A percentile compares a stretch with the other conserved stretches of the same genome.
Evolutionary conservation across 2,113 vertebrate genomes (phyloP).

Genomic region (Chrysemys picta): DNA sequence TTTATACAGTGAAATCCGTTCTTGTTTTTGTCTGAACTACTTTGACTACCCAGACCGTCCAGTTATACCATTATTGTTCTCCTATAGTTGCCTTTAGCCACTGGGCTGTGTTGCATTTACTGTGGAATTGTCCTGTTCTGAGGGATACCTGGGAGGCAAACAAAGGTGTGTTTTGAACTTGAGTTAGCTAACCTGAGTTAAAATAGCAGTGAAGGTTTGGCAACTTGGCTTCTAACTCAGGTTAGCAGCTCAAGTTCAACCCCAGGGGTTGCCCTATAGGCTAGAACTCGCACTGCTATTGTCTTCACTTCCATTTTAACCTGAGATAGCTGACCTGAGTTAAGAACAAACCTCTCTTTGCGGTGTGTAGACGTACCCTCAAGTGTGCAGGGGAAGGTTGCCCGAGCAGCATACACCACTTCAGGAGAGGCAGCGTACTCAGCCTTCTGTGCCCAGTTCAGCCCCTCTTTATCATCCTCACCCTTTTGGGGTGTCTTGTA

Average conservation of each 20-base stretch:
- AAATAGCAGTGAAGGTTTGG: not conserved
- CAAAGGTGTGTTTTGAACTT: not conserved
- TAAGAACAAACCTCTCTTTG: not conserved
- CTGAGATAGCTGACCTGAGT: not conserved
- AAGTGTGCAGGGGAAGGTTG: not conserved
- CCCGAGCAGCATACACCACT: not conserved
- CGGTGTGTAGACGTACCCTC: not conserved
- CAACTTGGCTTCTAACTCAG: not conserved
- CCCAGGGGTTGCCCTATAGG: not conserved
- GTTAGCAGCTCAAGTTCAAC: not conserved
- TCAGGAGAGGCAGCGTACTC: not conserved
- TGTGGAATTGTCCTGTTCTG: conserved; percentile 5
- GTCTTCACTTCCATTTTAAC: not conserved
- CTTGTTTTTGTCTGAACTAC: conserved; percentile 45
- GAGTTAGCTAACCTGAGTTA: not conserved
- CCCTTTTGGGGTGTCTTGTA: not conserved
- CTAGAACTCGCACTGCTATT: not conserved
- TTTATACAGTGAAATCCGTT: not conserved
- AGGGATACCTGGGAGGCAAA: not conserved
- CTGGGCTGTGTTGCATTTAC: not conserved
- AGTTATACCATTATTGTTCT: conserved; percentile 4
- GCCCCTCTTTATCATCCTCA: not conserved
- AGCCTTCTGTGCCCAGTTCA: not conserved
- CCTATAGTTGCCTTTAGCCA: conserved; percentile 14
- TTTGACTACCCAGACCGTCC: conserved; percentile 24